These are phyloP conservation scores for Marronus borbonicus DNA, from an alignment of 2,888 invertebrate genomes.

Conservation along the genomic window DNA sequence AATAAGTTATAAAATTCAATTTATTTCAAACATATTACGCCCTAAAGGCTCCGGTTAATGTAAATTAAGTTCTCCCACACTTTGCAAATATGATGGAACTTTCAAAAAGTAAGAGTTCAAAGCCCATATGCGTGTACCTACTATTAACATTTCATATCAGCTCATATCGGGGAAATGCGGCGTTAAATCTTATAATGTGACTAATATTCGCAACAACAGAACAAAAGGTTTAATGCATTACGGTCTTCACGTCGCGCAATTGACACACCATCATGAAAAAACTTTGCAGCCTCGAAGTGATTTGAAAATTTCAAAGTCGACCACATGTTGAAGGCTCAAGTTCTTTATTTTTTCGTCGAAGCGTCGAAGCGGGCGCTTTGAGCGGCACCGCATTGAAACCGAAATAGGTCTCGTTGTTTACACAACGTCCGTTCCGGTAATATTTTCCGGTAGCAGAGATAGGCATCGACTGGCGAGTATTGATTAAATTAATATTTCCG, in stretches of 20 bases:
- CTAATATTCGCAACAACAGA: too few species aligned
- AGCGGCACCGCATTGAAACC: background rate
- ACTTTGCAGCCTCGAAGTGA: background rate
- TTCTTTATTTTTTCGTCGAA: background rate
- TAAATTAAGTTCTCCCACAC: too few species aligned
- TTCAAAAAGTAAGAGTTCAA: too few species aligned
- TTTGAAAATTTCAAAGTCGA: background rate
- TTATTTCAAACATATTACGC: too few species aligned
- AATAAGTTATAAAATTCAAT: too few species aligned
- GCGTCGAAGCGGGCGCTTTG: background rate
- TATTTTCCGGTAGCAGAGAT: constrained; percentile 11
- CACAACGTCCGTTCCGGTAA: constrained; percentile 5
- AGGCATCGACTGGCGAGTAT: constrained; percentile 17
- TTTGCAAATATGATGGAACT: too few species aligned
- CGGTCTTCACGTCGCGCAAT: background rate
- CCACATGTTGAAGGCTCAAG: constrained; percentile 3
- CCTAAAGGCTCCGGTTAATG: too few species aligned
- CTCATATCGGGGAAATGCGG: too few species aligned
- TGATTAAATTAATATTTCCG: constrained; percentile 42
- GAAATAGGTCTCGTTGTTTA: constrained; percentile 19
- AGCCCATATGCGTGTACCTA: too few species aligned
- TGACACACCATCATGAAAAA: background rate
- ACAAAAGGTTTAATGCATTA: too few species aligned
- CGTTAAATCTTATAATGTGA: too few species aligned
- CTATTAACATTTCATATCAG: too few species aligned